Evolutionary conservation across 1,140 invertebrate genomes (phyloP).

Genomic region (Acromyrmex echinatior): DNA sequence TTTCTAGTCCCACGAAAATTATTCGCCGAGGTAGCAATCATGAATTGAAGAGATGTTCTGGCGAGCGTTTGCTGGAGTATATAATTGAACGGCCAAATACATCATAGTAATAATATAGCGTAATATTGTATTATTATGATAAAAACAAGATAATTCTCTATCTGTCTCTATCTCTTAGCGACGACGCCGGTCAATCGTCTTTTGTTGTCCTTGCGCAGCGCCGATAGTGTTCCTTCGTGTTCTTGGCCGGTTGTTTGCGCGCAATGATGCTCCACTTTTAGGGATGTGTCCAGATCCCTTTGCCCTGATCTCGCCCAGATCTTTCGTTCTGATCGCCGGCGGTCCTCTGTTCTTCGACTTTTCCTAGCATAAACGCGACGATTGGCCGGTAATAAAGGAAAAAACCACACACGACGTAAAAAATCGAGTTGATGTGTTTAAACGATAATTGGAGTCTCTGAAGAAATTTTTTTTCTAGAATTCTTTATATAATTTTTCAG

Average conservation of each 20-base stretch:
- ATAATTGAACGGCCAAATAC: slow-evolving; percentile 84
- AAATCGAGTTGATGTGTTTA: slow-evolving; percentile 10
- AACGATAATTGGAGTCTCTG: too few relatives aligned
- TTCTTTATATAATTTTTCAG: too few relatives aligned
- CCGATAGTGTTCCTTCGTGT: slow-evolving; percentile 45
- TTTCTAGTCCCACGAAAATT: slow-evolving; percentile 80
- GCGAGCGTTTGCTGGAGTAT: slow-evolving; percentile 72
- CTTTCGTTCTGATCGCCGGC: neutral
- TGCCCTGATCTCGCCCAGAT: slow-evolving; percentile 22
- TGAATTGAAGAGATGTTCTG: slow-evolving; percentile 56
- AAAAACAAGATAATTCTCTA: slow-evolving; percentile 68
- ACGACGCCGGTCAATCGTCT: slow-evolving; percentile 67
- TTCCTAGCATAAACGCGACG: slow-evolving; percentile 27
- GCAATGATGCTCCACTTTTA: slow-evolving; percentile 19
- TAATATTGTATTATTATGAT: slow-evolving; percentile 66
- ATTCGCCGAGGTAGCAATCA: slow-evolving; percentile 68
- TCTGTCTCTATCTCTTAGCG: slow-evolving; percentile 61
- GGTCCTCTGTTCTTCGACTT: slow-evolving; percentile 25
- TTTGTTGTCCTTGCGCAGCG: slow-evolving; percentile 46
- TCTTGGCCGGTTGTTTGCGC: slow-evolving; percentile 30
- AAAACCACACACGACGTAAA: neutral
- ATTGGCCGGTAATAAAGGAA: slow-evolving; percentile 48
- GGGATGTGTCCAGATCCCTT: neutral
- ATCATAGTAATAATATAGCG: slow-evolving; percentile 73
- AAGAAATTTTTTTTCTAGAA: too few relatives aligned